Evolutionary conservation across 2,888 invertebrate genomes (phyloP).

Genomic region (Cinara cedri): DNA sequence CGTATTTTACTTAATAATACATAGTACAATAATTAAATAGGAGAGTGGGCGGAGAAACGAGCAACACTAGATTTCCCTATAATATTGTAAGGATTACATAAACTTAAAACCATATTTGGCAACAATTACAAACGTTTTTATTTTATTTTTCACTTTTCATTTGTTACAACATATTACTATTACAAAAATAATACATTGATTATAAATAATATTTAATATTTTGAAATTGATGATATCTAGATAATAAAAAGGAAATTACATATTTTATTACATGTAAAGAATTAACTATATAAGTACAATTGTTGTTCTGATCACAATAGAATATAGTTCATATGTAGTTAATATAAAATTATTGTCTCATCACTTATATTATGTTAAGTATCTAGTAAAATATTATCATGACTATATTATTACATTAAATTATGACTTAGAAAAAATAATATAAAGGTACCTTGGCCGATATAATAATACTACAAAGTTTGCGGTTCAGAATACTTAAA

Average conservation of each 20-base stretch:
- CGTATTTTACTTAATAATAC: too few species aligned
- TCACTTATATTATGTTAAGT: slow-evolving; percentile 3
- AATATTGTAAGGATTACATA: too few species aligned
- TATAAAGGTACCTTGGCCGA: background rate
- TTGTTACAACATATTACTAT: too few species aligned
- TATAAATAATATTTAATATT: too few species aligned
- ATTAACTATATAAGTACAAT: background rate
- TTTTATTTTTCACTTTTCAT: too few species aligned
- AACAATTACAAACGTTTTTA: too few species aligned
- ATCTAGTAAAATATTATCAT: slow-evolving; percentile 9
- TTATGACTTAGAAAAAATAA: slow-evolving; percentile 51
- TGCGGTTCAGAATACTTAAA: slow-evolving; percentile 6
- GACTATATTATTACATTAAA: slow-evolving; percentile 51
- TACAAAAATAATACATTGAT: too few species aligned
- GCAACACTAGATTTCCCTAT: too few species aligned
- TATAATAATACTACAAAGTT: slow-evolving; percentile 15
- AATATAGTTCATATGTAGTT: background rate
- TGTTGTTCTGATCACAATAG: background rate
- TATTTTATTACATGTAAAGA: slow-evolving; percentile 17
- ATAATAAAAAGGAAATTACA: background rate
- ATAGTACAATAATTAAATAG: too few species aligned
- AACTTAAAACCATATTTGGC: too few species aligned
- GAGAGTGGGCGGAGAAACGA: too few species aligned
- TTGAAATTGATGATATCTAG: too few species aligned
- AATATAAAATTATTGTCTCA: slow-evolving; percentile 20